Conservation (phyloP, 2,797 vertebrate genomes). For the Danio jaintianensis region DNA sequence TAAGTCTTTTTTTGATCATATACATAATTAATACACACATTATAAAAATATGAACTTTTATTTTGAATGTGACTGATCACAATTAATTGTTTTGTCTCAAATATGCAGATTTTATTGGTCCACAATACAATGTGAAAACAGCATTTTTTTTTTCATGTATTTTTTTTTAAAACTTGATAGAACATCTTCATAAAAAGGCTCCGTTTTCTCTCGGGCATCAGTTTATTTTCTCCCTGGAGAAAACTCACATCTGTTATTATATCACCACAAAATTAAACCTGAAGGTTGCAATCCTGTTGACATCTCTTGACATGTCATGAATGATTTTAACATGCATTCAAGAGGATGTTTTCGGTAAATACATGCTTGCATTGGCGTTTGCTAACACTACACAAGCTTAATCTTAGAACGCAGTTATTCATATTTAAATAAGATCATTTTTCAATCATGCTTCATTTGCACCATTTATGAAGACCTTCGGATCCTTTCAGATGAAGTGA, state of each 20-base stretch:
- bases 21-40: too few relatives aligned
- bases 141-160: too few relatives aligned
- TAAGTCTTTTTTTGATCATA: too few relatives aligned
- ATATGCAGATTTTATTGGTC: too few relatives aligned
- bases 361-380: not conserved
- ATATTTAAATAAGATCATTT: not conserved
- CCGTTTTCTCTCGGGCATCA: too few relatives aligned
- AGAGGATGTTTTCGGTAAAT: not conserved
- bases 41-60: too few relatives aligned
- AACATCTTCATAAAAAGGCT: too few relatives aligned
- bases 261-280: not conserved
- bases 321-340: not conserved
- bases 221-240: not conserved
- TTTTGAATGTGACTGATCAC: too few relatives aligned
- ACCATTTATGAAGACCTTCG: not conserved
- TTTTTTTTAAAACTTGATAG: too few relatives aligned
- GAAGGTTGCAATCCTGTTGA: not conserved
- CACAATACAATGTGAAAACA: too few relatives aligned
- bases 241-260: not conserved
- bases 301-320: slow-evolving; percentile 11
- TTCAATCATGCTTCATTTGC: not conserved
- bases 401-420: not conserved
- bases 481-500: not conserved
- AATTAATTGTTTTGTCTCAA: too few relatives aligned
- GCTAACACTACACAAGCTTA: not conserved